Evolutionary conservation across 2,797 vertebrate species (phyloP), one percentile per base, ranked within the genome.

Genomic region (Onychomys arenicola): DNA sequence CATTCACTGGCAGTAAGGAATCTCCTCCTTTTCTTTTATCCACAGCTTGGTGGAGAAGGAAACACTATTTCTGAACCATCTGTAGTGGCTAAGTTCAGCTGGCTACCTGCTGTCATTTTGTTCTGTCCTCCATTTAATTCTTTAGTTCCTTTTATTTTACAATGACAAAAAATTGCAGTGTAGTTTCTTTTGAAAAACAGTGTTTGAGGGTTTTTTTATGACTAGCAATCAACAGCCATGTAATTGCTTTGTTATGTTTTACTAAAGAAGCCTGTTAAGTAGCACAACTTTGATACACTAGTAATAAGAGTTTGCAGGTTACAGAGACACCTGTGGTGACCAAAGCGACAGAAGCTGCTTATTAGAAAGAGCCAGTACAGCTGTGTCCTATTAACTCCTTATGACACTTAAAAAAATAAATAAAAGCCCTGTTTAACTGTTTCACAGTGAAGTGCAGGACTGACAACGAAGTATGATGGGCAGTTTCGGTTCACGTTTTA

Each of bases 221-320:
- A 98, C 98, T 98, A 97, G 98, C 98, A 98, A 99, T 98, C 98
- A 98, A 98, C 98, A 98, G 98, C 98, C 98, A 98, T 98, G 98
- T 99, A 99, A 98, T 98, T 99, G 98, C 98, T 99, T 99, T 99
- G 99, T 99, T 98, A 98, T 99, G 98, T 99, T 99, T 99, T 98
- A 98, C 99, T 98, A 98, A 99, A 98, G 98, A 98, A 99, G 98
- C 99, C 98, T 98, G 98, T 99, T 99, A 99, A 99, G 98, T 99
- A 98, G 98, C 98, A 99, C 98, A 99, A 99, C 98, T 99, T 99
- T 99, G 99, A 98, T 99, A 99, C 99, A 99, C 98, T 99, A 98
- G 98, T 98, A 98, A 99, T 98, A 98, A 98, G 98, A 99, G 98
- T 99, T 99, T 99, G 98, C 98, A 98, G 98, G 98, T 98, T 98